These are phyloP conservation scores for Philaenus spumarius DNA, from an alignment of 1,140 invertebrate genomes.

Conservation along the genomic window DNA sequence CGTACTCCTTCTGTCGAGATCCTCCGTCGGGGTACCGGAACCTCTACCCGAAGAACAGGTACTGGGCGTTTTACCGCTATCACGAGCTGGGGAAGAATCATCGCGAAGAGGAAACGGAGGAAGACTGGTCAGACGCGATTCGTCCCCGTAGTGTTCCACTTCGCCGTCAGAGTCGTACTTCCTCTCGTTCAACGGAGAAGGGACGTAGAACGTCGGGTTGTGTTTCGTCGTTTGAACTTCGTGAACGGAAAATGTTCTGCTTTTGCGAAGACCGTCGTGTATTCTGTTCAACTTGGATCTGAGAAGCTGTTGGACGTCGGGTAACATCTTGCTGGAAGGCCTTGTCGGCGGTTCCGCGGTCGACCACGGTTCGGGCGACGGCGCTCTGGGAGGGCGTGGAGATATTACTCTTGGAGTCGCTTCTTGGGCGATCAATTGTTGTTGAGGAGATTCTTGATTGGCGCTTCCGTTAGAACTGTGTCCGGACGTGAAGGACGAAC, in stretches of 20 bases:
- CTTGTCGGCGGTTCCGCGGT: slow-evolving; percentile 10
- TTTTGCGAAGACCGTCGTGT: slow-evolving; percentile 54
- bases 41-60: slow-evolving; percentile 24
- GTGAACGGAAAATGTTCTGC: slow-evolving; percentile 56
- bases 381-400: slow-evolving; percentile 40
- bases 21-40: slow-evolving; percentile 28
- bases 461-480: background rate
- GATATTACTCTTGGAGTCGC: slow-evolving; percentile 39
- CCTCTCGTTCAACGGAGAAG: slow-evolving; percentile 46
- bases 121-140: background rate
- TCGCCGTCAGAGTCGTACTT: slow-evolving; percentile 26
- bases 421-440: slow-evolving; percentile 43
- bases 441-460: slow-evolving; percentile 26
- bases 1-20: slow-evolving; percentile 15
- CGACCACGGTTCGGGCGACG: slow-evolving; percentile 38
- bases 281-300: slow-evolving; percentile 57
- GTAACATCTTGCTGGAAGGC: slow-evolving; percentile 33
- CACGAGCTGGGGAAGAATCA: background rate
- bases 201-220: slow-evolving; percentile 56
- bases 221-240: slow-evolving; percentile 47
- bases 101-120: slow-evolving; percentile 15
- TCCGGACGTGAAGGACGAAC: slow-evolving; percentile 41
- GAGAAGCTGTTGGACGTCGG: slow-evolving; percentile 52
- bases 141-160: slow-evolving; percentile 18
- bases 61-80: slow-evolving; percentile 30